Evolutionary conservation across 2,888 invertebrate genomes (phyloP).

Genomic region (Exocentrus adspersus): DNA sequence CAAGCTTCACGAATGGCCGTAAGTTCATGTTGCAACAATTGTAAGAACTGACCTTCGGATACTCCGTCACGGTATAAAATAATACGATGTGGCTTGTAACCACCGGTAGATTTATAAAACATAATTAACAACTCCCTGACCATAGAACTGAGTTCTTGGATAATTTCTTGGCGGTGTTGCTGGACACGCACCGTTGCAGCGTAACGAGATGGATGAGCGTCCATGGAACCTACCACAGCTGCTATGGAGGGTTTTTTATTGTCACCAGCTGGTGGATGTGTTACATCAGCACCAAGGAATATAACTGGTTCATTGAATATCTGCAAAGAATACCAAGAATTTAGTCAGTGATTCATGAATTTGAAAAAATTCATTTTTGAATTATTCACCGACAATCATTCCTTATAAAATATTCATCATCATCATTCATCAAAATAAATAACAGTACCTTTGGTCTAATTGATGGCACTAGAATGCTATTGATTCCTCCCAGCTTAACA

Average conservation of each 20-base stretch:
- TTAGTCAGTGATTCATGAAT: background rate
- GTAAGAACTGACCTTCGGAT: constrained; percentile 98
- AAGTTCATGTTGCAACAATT: constrained; percentile 95
- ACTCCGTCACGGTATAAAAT: constrained; percentile 99
- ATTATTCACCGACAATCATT: background rate
- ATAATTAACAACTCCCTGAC: constrained; percentile 96
- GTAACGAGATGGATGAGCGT: constrained; percentile 98
- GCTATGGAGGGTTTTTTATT: constrained; percentile 99
- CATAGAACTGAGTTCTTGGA: constrained; percentile 99
- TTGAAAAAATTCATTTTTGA: background rate
- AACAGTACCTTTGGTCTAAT: constrained; percentile 84
- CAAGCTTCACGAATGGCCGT: constrained; percentile 99
- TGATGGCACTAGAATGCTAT: constrained; percentile 97
- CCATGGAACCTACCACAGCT: constrained; percentile 99
- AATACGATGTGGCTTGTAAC: constrained; percentile 99
- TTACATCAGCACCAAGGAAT: constrained; percentile 99
- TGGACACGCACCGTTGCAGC: constrained; percentile 99
- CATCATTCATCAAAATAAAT: too few species aligned
- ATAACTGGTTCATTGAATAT: constrained; percentile 99
- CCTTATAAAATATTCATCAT: too few species aligned
- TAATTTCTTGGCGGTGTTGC: constrained; percentile 98
- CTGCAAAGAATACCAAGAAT: constrained; percentile 58
- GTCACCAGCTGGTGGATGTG: constrained; percentile 99
- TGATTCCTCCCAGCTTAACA: constrained; percentile 99
- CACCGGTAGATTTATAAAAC: constrained; percentile 98